Evolutionary conservation across 2,113 vertebrate genomes (phyloP), one percentile per base, ranked within the genome.

Genomic region (Lota lota): DNA sequence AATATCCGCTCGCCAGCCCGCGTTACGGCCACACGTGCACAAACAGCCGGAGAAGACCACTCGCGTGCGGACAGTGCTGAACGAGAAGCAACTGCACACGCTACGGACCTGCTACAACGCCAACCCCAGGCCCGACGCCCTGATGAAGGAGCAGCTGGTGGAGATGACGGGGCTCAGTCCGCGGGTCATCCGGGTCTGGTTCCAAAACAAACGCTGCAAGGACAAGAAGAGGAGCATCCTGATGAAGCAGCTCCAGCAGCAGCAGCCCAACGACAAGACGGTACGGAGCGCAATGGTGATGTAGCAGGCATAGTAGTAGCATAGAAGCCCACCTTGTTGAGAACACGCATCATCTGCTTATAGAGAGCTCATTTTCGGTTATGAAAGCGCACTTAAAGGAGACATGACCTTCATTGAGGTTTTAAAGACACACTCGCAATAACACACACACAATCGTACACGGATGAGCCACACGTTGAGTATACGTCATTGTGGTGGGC

Each of bases 121-220:
- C 82, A 99, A 99, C 87, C 97, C 97, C 61, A 85, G 97, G 84
- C 97, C 97, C 0, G 97, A 99, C 10, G 97, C 97, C 0, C 96
- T 99, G n/a, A 99, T 99, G 97, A 99, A 99, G 89, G 97, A 99
- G 88, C 97, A 99, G 73, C 92, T 99, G 61, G 96, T 99, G 83
- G 96, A 99, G 92, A 99, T 99, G 97, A 99, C 97, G 1, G 94
- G 97, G 73, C 95, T 99, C 66, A 99, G 97, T 65, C 97, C 97
- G 33, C 90, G 97, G 5, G 97, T 99, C 75, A 99, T 99, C 90
- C 91, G 97, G 59, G 97, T 99, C 78, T 99, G 97, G 97, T 99
- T 99, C 93, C 97, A 99, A 88, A 99, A 99, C 91, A 99, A 99
- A 87, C 86, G 97, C 7, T 99, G 97, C 92, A 99, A 99, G 83